Conservation (phyloP, 2,113 vertebrate species). For the Dolichotis patagonum region DNA sequence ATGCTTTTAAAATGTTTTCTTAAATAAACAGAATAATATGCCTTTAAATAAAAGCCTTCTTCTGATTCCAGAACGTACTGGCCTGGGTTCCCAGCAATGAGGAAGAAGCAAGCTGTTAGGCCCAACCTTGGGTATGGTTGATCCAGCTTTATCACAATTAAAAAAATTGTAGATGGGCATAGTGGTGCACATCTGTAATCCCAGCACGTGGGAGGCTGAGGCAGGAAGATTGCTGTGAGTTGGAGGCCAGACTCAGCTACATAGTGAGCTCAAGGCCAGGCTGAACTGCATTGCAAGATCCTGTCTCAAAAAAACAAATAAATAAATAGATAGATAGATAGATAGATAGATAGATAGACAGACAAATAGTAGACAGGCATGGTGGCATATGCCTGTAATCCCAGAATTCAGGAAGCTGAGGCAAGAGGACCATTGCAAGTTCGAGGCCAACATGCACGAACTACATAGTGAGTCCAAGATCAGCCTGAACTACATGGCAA, state of each 20-base stretch:
- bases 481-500: neutral
- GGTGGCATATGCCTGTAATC: neutral
- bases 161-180: neutral
- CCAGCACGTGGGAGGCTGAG: neutral
- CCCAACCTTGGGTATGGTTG: neutral
- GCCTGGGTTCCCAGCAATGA: neutral
- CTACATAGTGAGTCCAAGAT: neutral
- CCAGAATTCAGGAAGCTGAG: neutral
- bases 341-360: no score
- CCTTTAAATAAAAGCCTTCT: neutral
- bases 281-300: neutral
- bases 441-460: neutral
- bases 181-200: neutral
- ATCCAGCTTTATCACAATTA: neutral
- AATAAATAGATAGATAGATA: no score
- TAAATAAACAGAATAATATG: neutral
- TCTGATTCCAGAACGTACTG: neutral
- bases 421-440: neutral
- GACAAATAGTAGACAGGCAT: neutral
- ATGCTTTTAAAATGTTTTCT: neutral
- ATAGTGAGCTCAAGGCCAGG: neutral
- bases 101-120: neutral
- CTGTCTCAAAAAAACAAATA: neutral
- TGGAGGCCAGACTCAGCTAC: neutral
- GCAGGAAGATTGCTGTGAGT: neutral